Percentiles rank a stretch among this genome's conserved stretches.
These are phyloP conservation scores for Melangyna quadrimaculata DNA, from an alignment of 2,888 invertebrate species.

Conservation along the genomic window DNA sequence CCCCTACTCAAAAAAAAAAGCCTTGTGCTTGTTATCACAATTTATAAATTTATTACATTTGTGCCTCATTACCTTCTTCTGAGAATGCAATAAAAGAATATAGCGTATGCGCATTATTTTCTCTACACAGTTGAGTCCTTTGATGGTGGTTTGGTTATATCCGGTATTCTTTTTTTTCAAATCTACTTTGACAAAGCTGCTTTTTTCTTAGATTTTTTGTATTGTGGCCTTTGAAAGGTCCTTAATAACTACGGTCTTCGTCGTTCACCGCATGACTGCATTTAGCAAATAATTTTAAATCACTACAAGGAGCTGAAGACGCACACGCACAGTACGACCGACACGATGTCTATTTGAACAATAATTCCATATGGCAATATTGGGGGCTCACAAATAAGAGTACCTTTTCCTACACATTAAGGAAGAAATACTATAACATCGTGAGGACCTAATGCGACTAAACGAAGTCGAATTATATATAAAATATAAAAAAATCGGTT, in stretches of 20 bases:
- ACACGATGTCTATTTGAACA: slow-evolving; percentile 47
- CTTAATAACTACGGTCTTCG: slow-evolving; percentile 52
- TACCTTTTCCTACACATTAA: slow-evolving; percentile 12
- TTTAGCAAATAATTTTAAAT: slow-evolving; percentile 68
- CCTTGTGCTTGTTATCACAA: slow-evolving; percentile 66
- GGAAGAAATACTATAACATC: slow-evolving; percentile 33
- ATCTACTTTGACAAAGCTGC: slow-evolving; percentile 5
- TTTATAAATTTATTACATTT: slow-evolving; percentile 73
- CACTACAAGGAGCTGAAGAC: slow-evolving; percentile 39
- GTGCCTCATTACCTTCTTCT: slow-evolving; percentile 72
- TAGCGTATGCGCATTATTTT: slow-evolving; percentile 62
- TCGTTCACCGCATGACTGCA: slow-evolving; percentile 66
- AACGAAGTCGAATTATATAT: slow-evolving; percentile 53
- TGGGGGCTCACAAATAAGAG: not conserved
- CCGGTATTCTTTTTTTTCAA: slow-evolving; percentile 8
- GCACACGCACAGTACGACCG: not conserved
- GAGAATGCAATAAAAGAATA: slow-evolving; percentile 67
- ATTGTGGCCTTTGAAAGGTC: slow-evolving; percentile 20
- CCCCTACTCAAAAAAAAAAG: not conserved
- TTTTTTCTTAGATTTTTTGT: not conserved
- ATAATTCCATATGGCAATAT: slow-evolving; percentile 52
- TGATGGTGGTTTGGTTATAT: slow-evolving; percentile 40
- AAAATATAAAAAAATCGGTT: slow-evolving; percentile 22
- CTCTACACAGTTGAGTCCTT: slow-evolving; percentile 35
- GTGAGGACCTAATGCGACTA: slow-evolving; percentile 17